These are phyloP conservation scores for Pegoplata infirma DNA, from an alignment of 2,888 invertebrate species.

Conservation along the genomic window DNA sequence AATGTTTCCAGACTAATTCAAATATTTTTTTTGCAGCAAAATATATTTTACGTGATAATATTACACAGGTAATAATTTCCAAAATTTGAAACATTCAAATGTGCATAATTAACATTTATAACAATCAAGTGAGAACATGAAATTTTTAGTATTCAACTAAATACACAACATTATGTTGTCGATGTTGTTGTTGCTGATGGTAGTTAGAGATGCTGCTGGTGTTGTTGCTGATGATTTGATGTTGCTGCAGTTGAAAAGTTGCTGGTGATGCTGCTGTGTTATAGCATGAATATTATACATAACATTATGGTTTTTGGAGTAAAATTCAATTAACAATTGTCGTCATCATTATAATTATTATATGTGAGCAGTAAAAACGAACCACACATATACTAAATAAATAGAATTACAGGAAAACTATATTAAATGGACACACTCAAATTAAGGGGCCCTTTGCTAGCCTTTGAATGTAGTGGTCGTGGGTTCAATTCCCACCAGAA, in stretches of 20 bases:
- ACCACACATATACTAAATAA: background rate
- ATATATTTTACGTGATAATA: background rate
- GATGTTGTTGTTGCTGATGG: conserved; percentile 15
- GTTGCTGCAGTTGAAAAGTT: too few species aligned
- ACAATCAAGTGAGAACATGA: conserved; percentile 45
- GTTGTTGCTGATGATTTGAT: too few species aligned
- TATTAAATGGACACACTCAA: background rate
- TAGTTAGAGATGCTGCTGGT: too few species aligned
- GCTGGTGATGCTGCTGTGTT: too few species aligned
- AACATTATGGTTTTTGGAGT: conserved; percentile 62
- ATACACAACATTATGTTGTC: conserved; percentile 16
- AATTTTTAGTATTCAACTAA: conserved; percentile 13
- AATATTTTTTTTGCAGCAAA: background rate
- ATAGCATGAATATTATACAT: conserved; percentile 28
- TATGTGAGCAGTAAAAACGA: background rate
- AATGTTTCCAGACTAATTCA: background rate
- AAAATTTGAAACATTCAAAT: background rate
- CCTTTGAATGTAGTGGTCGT: too few species aligned
- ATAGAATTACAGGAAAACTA: background rate
- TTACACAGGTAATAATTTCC: background rate
- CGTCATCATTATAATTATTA: conserved; percentile 44
- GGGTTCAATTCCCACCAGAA: too few species aligned
- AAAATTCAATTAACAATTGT: conserved; percentile 75
- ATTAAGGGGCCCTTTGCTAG: too few species aligned
- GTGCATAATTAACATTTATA: background rate